These are phyloP conservation scores for Taxidea taxus DNA, from an alignment of 2,113 vertebrate species.

Conservation along the genomic window DNA sequence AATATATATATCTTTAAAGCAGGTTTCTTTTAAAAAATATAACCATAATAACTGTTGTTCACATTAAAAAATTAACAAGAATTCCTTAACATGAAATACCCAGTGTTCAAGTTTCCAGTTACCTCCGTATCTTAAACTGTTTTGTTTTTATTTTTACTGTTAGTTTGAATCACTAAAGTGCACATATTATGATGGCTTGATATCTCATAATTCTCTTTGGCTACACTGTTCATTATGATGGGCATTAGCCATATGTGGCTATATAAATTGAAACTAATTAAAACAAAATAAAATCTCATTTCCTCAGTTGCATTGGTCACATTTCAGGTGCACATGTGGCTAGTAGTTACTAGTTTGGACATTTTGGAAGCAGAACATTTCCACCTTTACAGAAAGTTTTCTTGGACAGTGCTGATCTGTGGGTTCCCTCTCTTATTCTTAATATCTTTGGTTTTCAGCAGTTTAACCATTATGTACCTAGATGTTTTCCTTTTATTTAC, in stretches of 20 bases:
- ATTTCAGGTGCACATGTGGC: not conserved
- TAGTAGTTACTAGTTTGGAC: not conserved
- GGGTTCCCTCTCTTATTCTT: not conserved
- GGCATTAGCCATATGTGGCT: not conserved
- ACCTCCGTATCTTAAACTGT: not conserved
- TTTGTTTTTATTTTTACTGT: not conserved
- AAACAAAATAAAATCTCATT: not conserved
- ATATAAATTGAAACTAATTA: not conserved
- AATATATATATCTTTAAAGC: not conserved
- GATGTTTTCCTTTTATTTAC: not conserved
- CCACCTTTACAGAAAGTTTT: not conserved
- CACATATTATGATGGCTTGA: not conserved
- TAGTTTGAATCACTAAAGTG: not conserved
- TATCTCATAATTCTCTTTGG: not conserved
- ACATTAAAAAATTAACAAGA: not conserved
- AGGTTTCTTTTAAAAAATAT: not conserved
- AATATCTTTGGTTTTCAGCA: not conserved
- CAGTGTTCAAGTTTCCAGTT: not conserved
- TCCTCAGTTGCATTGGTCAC: not conserved
- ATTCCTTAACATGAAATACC: not conserved
- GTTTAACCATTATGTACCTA: not conserved
- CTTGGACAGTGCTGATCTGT: not conserved
- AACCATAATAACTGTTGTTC: not conserved
- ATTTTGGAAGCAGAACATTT: not conserved
- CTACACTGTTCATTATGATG: not conserved